Conservation (phyloP, 2,888 invertebrate species). For the Laothoe populi region DNA sequence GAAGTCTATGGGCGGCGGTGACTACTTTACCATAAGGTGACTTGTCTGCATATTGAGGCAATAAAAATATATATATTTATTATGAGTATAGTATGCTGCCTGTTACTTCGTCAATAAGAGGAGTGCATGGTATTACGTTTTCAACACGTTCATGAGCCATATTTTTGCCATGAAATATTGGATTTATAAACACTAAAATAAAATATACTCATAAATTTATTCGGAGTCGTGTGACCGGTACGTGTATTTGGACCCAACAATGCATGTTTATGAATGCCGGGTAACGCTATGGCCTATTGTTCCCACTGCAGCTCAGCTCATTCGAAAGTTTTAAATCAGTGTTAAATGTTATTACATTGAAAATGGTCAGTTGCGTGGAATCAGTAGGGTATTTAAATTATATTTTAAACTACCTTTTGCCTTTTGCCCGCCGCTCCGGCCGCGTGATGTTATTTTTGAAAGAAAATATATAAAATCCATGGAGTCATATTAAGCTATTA, state of each 20-base stretch:
- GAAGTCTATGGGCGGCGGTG: no score
- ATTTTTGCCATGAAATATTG: neutral
- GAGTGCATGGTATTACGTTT: neutral
- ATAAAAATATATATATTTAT: no score
- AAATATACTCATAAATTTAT: conserved; percentile 7
- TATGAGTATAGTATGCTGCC: neutral
- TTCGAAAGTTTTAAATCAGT: conserved; percentile 1
- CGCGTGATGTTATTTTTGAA: no score
- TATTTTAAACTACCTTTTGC: no score
- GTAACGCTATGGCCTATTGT: conserved; percentile 13
- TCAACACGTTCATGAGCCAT: neutral
- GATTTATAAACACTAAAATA: neutral
- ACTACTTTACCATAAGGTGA: no score
- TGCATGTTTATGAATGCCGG: conserved; percentile 12
- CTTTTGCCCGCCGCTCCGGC: no score
- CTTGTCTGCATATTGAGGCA: no score
- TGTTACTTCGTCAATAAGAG: neutral
- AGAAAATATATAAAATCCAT: no score
- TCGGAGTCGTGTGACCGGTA: neutral
- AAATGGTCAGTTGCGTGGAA: neutral
- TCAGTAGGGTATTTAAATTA: no score
- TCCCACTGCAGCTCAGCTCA: neutral
- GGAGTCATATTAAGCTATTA: no score
- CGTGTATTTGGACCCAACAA: conserved; percentile 4
- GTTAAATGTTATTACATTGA: neutral